Base-by-base conservation (phyloP, 2,888 invertebrate species). In the Sarcophaga caerulescens region DNA sequence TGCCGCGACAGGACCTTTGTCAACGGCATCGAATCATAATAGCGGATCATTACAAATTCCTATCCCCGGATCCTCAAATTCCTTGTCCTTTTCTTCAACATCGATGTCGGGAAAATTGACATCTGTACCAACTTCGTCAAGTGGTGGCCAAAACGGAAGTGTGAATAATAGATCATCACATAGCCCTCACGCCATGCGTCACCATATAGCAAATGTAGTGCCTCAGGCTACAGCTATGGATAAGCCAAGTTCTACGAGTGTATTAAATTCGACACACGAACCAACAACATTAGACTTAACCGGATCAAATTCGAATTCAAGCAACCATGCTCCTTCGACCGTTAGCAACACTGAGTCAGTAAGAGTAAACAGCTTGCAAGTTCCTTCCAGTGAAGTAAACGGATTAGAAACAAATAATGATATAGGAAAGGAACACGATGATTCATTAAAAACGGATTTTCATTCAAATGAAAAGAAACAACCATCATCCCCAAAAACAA, bases 301-400 rank as follows among this genome's bases (percentile, higher is more conserved):
- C 3, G 92, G 92, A 35, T 92, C 93, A 45, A 92, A 92, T 82
- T 92, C 92, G n/a, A 92, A 93, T 81, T 93, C 92, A 2, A 92
- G 92, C 88, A 91, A 91, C 73, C 91, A 90, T 86, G 90, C 92
- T 0, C 90, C 91, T 25, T 92, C 92, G 12, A 90, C 89, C 8
- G 88, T 90, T 25, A 91, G 92, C 84, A 92, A 89, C 44, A 88
- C 85, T 1, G 87, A 90, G 66, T 85, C 87, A 0, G 66, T 87
- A 63, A 71, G 88, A 35, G 70, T 87, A 65, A 47, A 83, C 87
- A 57, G 87, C 52, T 6, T 69, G 4, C 87, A 85, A 77, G 62
- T 79, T 1, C 57, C 75, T 21, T 23, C 68, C 12, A 91, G 91
- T 71, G 93, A 93, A 84, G 82, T 92, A 0, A 93, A 92, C 73